Evolutionary conservation across 53 echinoderm and acorn worm genomes (phyloP).

Genomic region (Hippasteria phrygiana): DNA sequence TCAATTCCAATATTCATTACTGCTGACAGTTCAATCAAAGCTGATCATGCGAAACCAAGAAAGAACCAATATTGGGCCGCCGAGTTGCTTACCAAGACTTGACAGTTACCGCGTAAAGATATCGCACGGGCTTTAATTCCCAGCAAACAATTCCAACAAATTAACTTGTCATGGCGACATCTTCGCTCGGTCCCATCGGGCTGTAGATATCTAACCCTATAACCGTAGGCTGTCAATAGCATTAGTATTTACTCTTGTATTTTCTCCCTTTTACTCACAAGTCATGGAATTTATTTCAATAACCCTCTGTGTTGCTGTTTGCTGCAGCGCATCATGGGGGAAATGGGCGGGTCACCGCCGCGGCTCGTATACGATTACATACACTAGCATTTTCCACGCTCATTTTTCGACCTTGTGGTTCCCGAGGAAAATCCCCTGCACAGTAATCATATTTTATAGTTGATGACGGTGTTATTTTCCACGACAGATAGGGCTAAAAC

Average conservation of each 20-base stretch:
- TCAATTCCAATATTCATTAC: background rate
- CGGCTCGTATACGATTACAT: no score
- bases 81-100: background rate
- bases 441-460: no score
- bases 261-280: background rate
- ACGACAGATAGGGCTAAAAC: no score
- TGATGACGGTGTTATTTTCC: no score
- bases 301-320: no score
- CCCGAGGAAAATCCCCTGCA: no score
- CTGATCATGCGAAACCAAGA: background rate
- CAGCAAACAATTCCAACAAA: background rate
- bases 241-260: background rate
- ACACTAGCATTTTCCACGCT: no score
- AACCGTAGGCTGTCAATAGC: background rate
- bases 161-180: no score
- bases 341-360: no score
- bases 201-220: background rate
- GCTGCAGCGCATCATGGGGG: no score
- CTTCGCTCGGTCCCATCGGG: background rate
- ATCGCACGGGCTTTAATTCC: background rate
- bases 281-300: background rate
- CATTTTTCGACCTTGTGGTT: no score
- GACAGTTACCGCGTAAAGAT: background rate
- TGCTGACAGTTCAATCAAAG: background rate
- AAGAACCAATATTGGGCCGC: background rate